phyloP scores from a whole-genome alignment of 2,888 invertebrate genomes.

The Hetaerina titia region DNA sequence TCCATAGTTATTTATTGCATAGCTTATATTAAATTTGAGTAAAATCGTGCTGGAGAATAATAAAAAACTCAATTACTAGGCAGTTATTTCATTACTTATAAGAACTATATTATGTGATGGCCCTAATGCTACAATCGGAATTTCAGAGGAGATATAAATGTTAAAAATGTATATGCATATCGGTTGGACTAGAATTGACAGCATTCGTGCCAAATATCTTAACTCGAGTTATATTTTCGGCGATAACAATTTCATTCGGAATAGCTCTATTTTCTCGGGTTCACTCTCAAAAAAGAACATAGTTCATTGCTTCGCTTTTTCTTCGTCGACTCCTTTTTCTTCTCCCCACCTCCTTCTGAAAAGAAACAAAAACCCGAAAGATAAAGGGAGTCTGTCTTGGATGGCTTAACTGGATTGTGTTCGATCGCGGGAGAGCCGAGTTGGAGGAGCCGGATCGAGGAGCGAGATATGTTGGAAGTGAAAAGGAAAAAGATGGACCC shows the following conservation, averaged over 20 bases:
- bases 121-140: neutral
- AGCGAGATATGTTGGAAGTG: neutral
- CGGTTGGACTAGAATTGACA: neutral
- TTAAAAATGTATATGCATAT: neutral
- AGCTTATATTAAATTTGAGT: too few relatives aligned
- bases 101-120: neutral
- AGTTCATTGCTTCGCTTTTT: neutral
- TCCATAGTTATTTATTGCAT: too few relatives aligned
- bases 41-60: neutral
- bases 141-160: neutral
- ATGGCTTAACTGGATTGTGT: constrained; percentile 55
- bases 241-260: constrained; percentile 35
- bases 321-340: neutral
- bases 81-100: neutral
- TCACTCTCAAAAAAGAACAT: neutral
- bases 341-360: neutral
- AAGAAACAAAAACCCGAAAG: constrained; percentile 33
- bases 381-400: constrained; percentile 26
- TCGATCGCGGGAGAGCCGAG: neutral
- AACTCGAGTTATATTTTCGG: neutral
- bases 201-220: neutral
- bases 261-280: neutral
- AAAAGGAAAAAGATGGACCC: constrained; percentile 25
- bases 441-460: neutral
- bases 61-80: neutral